Conservation (phyloP, 2,888 invertebrate species). For the Lycophotia porphyrea region DNA sequence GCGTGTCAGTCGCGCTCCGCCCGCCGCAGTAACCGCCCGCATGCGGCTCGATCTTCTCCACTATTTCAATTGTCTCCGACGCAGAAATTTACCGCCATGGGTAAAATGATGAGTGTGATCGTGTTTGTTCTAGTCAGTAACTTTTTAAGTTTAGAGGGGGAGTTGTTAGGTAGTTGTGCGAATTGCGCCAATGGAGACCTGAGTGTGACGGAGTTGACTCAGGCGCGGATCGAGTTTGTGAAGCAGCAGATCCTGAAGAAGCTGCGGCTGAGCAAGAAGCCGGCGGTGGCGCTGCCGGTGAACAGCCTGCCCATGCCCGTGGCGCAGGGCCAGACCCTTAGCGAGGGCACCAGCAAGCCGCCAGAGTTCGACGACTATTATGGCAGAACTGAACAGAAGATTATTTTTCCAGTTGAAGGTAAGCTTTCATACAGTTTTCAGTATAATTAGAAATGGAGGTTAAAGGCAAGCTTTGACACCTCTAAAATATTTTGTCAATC, state of each 20-base stretch:
- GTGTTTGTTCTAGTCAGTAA: constrained; percentile 82
- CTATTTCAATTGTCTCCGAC: constrained; percentile 82
- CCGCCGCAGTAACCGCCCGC: constrained; percentile 74
- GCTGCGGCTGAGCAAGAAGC: constrained; percentile 93
- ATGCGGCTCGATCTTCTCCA: constrained; percentile 82
- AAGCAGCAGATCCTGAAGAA: constrained; percentile 96
- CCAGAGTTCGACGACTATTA: constrained; percentile 94
- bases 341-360: constrained; percentile 90
- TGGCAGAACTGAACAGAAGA: constrained; percentile 95
- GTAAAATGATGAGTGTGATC: constrained; percentile 73
- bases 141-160: constrained; percentile 78
- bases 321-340: constrained; percentile 92
- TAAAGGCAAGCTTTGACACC: not conserved
- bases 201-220: constrained; percentile 90
- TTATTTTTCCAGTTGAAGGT: constrained; percentile 95
- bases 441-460: not conserved
- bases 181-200: constrained; percentile 86
- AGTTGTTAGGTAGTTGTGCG: constrained; percentile 81
- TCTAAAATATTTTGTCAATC: not conserved
- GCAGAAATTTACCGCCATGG: constrained; percentile 78
- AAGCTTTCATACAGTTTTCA: constrained; percentile 50
- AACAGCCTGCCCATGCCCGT: constrained; percentile 94
- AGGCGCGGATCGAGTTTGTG: constrained; percentile 94
- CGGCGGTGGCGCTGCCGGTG: constrained; percentile 91
- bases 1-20: constrained; percentile 76